These are phyloP conservation scores for Ormyrus thymus DNA, from an alignment of 2,888 invertebrate genomes.

Conservation along the genomic window DNA sequence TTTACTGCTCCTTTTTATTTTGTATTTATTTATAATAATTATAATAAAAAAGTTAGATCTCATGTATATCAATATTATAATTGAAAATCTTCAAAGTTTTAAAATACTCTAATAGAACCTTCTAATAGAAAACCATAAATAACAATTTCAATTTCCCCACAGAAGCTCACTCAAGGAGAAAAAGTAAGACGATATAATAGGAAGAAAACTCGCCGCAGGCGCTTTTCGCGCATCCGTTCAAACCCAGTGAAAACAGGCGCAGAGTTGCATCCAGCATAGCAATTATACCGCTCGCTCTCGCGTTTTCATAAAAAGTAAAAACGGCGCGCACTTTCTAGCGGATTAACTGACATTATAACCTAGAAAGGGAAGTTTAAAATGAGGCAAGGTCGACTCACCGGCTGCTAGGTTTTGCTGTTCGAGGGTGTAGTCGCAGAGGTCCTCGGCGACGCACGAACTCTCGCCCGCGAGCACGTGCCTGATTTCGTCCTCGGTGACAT, in stretches of 20 bases:
- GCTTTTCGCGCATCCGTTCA: not conserved
- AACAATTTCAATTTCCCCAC: no score
- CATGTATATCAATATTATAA: not conserved
- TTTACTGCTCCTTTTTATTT: no score
- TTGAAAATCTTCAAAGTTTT: not conserved
- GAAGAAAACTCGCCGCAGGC: no score
- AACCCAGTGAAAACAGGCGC: no score
- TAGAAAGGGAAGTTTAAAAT: slow-evolving; percentile 11
- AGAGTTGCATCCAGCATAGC: not conserved
- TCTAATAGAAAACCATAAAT: not conserved
- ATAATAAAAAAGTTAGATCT: not conserved
- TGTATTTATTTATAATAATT: no score
- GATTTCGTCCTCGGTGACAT: slow-evolving; percentile 80
- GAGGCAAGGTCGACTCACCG: slow-evolving; percentile 69
- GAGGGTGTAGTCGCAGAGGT: slow-evolving; percentile 89
- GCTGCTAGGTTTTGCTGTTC: slow-evolving; percentile 90
- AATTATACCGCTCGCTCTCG: no score
- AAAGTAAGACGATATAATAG: not conserved
- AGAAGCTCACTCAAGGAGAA: no score
- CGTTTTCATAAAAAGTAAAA: slow-evolving; percentile 47
- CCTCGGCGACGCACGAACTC: slow-evolving; percentile 80
- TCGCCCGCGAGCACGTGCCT: slow-evolving; percentile 81
- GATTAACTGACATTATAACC: slow-evolving; percentile 54
- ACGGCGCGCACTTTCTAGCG: slow-evolving; percentile 27
- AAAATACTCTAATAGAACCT: not conserved